Base-by-base conservation (phyloP, 2,888 invertebrate species). In the Dromius quadrimaculatus region DNA sequence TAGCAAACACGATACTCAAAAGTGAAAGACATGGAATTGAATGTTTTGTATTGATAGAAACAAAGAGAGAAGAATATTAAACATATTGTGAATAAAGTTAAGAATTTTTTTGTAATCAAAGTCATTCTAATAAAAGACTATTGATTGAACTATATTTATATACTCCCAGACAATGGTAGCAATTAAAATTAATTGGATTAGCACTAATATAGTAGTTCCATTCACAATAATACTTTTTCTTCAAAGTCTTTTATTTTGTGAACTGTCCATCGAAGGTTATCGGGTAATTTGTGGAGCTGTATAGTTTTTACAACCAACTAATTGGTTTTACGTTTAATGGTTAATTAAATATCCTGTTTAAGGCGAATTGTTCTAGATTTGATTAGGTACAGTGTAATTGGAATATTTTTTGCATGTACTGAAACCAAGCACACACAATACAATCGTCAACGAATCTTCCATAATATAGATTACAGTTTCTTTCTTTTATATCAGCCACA, bases 261-360 rank as follows among this genome's bases (percentile, higher is more conserved):
- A 47, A 19, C 28, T 54, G 50, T 54, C 50, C 15, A 17, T 59
- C 20, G 34, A 32, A 59, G 59, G 59, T 36, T 36, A 36, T 59
- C 36, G 17, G 15, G 59, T 59, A 59, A 59, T 59, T 59, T 59
- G 59, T 59, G 20, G 59, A 5, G 5, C 34, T 36, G 36, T 59
- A 36, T 59, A 11, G 20, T 22, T 59, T 59, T 59, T 59, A 15
- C n/a, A n/a, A 4, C 5, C 17, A 59, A 20, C 59, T 59, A 59
- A 59, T 59, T 59, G 59, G 36, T 59, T 59, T 59, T 54, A 59
- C 34, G 34, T 59, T 59, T 59, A 36, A 59, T 59, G 34, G 59
- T 59, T 59, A 36, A 59, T 59, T 59, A 59, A 59, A 36, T 28
- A 54, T 23, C 28, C 23, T 54, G 50, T 23, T 54, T 54, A 41